Conservation (phyloP, 1,140 invertebrate genomes). For the Lordiphosa clarofinis region DNA sequence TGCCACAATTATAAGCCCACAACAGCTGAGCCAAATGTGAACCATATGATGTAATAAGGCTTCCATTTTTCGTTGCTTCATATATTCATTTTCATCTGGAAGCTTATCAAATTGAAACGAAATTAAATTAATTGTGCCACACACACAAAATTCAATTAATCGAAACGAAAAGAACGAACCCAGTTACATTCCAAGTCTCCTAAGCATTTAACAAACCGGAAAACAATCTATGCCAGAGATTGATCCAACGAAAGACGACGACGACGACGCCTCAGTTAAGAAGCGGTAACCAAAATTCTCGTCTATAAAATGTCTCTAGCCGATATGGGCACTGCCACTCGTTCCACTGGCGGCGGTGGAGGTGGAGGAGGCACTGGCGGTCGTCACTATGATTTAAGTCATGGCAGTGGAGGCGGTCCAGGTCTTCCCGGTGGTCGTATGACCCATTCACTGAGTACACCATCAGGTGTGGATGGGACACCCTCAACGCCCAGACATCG, state of each 20-base stretch:
- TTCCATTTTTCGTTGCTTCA: constrained; percentile 33
- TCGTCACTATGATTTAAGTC: constrained; percentile 45
- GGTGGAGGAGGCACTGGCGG: constrained; percentile 25
- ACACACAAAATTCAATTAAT: constrained; percentile 37
- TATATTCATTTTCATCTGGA: constrained; percentile 41
- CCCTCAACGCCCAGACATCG: constrained; percentile 86
- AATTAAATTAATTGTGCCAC: constrained; percentile 34
- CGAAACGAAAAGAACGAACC: constrained; percentile 27
- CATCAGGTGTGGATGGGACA: constrained; percentile 89
- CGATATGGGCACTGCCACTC: constrained; percentile 72
- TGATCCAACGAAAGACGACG: constrained; percentile 1
- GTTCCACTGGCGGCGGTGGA: constrained; percentile 42
- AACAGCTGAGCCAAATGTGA: constrained; percentile 54
- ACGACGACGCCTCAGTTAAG: constrained; percentile 12
- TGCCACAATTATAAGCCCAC: constrained; percentile 14
- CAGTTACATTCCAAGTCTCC: constrained; percentile 59
- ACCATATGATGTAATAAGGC: constrained; percentile 28
- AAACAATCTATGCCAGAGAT: constrained; percentile 45
- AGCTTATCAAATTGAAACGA: constrained; percentile 49
- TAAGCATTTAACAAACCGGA: constrained; percentile 43
- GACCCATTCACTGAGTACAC: constrained; percentile 91
- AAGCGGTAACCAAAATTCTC: constrained; percentile 63
- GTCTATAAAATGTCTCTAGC: constrained; percentile 78
- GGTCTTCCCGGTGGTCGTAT: constrained; percentile 81
- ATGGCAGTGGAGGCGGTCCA: constrained; percentile 21